Evolutionary conservation across 2,888 invertebrate species (phyloP).

Genomic region (Tanytarsus gracilentus): DNA sequence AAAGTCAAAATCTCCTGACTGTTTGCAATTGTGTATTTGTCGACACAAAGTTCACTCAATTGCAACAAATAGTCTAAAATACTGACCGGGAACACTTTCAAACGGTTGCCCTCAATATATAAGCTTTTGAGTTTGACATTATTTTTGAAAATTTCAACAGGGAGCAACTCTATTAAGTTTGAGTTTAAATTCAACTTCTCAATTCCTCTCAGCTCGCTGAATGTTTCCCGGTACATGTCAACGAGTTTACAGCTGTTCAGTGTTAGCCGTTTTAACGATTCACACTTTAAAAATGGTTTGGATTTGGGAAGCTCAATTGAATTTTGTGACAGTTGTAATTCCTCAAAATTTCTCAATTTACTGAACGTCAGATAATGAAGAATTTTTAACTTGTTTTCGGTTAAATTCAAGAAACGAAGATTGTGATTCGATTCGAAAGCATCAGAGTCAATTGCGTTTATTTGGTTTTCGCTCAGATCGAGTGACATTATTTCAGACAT

Average conservation of each 20-base stretch:
- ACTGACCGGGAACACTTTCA: background rate
- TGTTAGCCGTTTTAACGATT: constrained; percentile 9
- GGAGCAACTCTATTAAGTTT: constrained; percentile 8
- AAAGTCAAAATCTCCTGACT: background rate
- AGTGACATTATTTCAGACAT: background rate
- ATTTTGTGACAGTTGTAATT: background rate
- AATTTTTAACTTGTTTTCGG: background rate
- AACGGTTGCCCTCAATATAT: constrained; percentile 19
- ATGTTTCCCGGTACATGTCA: constrained; percentile 12
- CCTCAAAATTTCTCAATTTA: background rate
- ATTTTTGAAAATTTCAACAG: background rate
- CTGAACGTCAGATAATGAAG: background rate
- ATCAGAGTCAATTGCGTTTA: constrained; percentile 9
- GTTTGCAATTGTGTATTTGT: constrained; percentile 10
- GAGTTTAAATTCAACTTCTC: constrained; percentile 3
- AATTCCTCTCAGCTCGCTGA: constrained; percentile 8
- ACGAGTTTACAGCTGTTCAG: background rate
- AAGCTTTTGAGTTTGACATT: constrained; percentile 15
- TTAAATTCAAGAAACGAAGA: constrained; percentile 9
- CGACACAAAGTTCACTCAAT: constrained; percentile 12
- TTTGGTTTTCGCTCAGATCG: constrained; percentile 1
- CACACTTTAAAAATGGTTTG: constrained; percentile 8
- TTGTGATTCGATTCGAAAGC: constrained; percentile 8
- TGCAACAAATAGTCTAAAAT: background rate
- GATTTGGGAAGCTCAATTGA: constrained; percentile 9